Base-by-base conservation (phyloP, 1,140 invertebrate genomes). In the Asobara japonica region DNA sequence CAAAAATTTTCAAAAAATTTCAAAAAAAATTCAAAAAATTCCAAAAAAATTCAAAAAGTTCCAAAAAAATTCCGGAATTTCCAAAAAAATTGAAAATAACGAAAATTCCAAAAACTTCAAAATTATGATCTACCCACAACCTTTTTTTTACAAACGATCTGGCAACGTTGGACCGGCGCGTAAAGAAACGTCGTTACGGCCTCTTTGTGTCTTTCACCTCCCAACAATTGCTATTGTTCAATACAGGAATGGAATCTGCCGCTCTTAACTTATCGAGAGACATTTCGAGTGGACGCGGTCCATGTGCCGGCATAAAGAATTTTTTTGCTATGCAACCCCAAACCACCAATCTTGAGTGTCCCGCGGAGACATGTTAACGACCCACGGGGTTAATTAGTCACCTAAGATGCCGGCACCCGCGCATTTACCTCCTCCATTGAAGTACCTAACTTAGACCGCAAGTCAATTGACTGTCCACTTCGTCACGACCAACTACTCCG, bases 331-430 rank as follows among this genome's bases (percentile, higher is more conserved):
- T 61, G 25, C n/a, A 48, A 29, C 5, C 62, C 22, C 31, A 2
- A 31, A 8, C 36, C 4, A 25, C 30, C 29, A 31, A 31, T 41
- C 36, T 71, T 25, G 20, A 48, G 36, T 65, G 25, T 65, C 16
- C 10, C 29, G 18, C 2, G 22, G 22, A 74, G 71, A 78, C 78
- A 83, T 83, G 79, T 77, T 82, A 82, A 83, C 78, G 71, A 77
- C 65, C 77, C 33, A 31, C 38, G 41, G 48, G 68, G 73, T 78
- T 82, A 83, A 84, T 84, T 83, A 83, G 80, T 80, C 78, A 71
- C 75, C 66, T 31, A 73, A 65, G 73, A 48, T 64, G 69, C 56
- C 64, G 27, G 67, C 65, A 72, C 0, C 31, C 29, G 10, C 30
- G 7, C 30, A 18, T 33, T 65, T 33, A 10, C 11, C 16, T 18